Base-by-base conservation (phyloP, 2,797 vertebrate species). In the Argentina silus region DNA sequence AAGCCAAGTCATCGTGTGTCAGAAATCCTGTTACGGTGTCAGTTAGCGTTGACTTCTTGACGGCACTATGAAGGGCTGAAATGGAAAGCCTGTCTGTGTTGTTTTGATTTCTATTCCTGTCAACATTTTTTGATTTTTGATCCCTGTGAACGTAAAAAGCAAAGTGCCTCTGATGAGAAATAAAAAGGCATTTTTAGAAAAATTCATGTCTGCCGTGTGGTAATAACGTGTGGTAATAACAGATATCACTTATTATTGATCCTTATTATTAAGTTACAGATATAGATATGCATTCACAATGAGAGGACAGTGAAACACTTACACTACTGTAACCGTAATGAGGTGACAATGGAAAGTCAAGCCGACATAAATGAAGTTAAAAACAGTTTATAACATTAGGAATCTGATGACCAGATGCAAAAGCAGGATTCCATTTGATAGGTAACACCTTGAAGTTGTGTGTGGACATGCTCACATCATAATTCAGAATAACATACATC, bases 141-240 rank as follows among this genome's bases (percentile, higher is more conserved):
- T 79, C 69, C 42, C 36, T 48, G 64, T 70, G 75, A 84, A 81
- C 83, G 75, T 85, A 83, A 80, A 84, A 78, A 55, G 47, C 21
- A 71, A 57, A 48, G 68, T 70, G 57, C 65, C 69, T 57, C 80
- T 78, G 78, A 63, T 43, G 63, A 77, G 62, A 76, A 89, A 86
- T 86, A 86, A 89, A 76, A 67, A 80, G 44, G 36, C 69, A 48
- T 85, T 83, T 85, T 83, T 77, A 67, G 64, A 47, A 77, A 71
- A 27, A 5, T 6, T 64, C 42, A 2, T 36, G 19, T 51, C 47
- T 36, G 23, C 4, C 27, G 27, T 36, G 65, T 67, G 23, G 27
- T 27, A 1, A 27, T 12, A 68, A 66, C 62, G 27, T 36, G 65
- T 67, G 23, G 27, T 27, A 1, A 27, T 12, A 68, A 66, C 62